A percentile compares a stretch with the other conserved stretches of the same genome.
phyloP scores from a whole-genome alignment of 2,888 invertebrate genomes.

The Erpobdella octoculata region DNA sequence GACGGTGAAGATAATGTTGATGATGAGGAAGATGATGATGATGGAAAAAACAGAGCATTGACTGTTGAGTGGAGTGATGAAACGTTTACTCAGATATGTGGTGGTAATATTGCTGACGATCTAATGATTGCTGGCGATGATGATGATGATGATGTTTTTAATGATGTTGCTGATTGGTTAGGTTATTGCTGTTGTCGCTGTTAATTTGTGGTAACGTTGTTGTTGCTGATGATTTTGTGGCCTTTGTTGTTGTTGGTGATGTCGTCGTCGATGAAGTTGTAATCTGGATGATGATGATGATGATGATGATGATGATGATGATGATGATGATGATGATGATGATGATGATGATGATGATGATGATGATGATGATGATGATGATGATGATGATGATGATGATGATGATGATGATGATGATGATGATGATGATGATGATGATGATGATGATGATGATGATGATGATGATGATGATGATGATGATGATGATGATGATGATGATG shows the following conservation, averaged over 20 bases:
- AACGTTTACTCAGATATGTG: no score
- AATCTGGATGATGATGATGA: slow-evolving; percentile 6
- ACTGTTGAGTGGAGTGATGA: no score
- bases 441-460: background rate
- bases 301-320: slow-evolving; percentile 6
- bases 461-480: background rate
- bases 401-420: background rate
- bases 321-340: background rate
- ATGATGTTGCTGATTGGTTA: background rate
- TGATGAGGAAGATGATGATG: no score
- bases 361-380: slow-evolving; percentile 11
- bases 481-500: background rate
- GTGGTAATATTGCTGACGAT: no score
- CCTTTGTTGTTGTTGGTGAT: background rate
- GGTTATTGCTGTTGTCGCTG: background rate
- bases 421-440: background rate
- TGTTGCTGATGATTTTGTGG: background rate
- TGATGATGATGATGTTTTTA: background rate
- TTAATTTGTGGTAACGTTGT: background rate
- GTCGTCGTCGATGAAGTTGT: background rate
- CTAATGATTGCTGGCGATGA: background rate
- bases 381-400: slow-evolving; percentile 3
- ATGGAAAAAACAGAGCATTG: no score
- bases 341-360: background rate
- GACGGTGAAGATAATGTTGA: no score